Base-by-base conservation (phyloP, 1,140 invertebrate species). In the Sinella curviseta region DNA sequence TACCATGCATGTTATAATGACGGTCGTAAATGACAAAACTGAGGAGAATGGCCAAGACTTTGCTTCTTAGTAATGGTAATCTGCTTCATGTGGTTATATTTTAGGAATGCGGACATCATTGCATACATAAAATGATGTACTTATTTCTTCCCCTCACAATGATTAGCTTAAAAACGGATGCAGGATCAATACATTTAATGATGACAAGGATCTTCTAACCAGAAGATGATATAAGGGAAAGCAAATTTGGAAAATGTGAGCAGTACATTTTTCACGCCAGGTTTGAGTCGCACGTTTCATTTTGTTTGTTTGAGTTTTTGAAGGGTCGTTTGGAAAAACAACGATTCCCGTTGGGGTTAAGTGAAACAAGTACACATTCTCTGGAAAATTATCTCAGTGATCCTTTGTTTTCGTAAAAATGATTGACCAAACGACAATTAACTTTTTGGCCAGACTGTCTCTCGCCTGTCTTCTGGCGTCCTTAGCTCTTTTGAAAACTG, bases 201-300 rank as follows among this genome's bases (percentile, higher is more conserved):
- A 60, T 26, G 14, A 48, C 39, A 48, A 48, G 39, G 39, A 48
- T 48, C 8, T 48, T 48, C 39, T 48, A 20, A 20, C n/a, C 39
- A n/a, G 57, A 65, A 70, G n/a, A 70, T 70, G 65, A 70, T 70
- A 70, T 70, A 70, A 70, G 65, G 65, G 65, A 70, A 70, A 70
- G 65, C 1, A 14, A 70, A 12, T 33, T 3, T 31, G 65, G 8
- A 30, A 31, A 30, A 70, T 17, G 28, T 70, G 26, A 70, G 4
- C 65, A 70, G 65, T 31, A 31, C 24, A 12, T 33, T 70, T 70
- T 70, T 70, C 12, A 31, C 65, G 31, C 31, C 65, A 65, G 26
- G 16, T 26, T 4, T 4, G 26, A n/a, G 57, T 65, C 57, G 24
- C 57, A 65, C 57, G 20, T 12, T 12, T 20, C 39, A 48, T 12